phyloP scores from a whole-genome alignment of 1,140 invertebrate species.

The Oncopodura yosiiana region DNA sequence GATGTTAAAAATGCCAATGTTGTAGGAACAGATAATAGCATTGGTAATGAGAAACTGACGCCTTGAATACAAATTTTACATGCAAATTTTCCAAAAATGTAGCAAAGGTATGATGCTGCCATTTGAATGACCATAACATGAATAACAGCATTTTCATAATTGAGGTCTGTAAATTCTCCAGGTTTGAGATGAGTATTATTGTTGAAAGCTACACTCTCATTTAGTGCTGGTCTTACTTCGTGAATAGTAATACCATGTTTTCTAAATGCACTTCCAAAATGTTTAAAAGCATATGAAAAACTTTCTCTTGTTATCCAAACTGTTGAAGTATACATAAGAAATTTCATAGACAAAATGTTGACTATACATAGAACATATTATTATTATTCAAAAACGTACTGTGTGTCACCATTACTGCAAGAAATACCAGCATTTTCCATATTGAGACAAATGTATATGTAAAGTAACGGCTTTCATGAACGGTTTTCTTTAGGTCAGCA shows the following conservation, averaged over 20 bases:
- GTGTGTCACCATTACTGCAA: conserved; percentile 27
- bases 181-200: not conserved
- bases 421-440: conserved; percentile 40
- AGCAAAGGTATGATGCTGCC: conserved; percentile 25
- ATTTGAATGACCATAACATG: conserved; percentile 26
- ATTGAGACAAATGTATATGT: conserved; percentile 40
- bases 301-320: too few relatives aligned
- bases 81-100: conserved; percentile 35
- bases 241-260: not conserved
- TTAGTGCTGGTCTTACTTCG: not conserved
- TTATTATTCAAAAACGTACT: not conserved
- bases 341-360: too few relatives aligned
- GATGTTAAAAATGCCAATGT: conserved; percentile 36
- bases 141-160: conserved; percentile 2
- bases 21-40: conserved; percentile 40
- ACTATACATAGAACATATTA: not conserved
- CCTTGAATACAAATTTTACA: conserved; percentile 38
- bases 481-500: conserved; percentile 37
- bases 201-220: not conserved
- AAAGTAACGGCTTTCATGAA: conserved; percentile 41
- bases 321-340: too few relatives aligned
- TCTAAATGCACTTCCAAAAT: not conserved
- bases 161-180: not conserved
- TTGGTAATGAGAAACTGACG: conserved; percentile 42
- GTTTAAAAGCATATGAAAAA: not conserved